phyloP scores from a whole-genome alignment of 1,140 invertebrate genomes.

The Acyrthosiphon pisum region DNA sequence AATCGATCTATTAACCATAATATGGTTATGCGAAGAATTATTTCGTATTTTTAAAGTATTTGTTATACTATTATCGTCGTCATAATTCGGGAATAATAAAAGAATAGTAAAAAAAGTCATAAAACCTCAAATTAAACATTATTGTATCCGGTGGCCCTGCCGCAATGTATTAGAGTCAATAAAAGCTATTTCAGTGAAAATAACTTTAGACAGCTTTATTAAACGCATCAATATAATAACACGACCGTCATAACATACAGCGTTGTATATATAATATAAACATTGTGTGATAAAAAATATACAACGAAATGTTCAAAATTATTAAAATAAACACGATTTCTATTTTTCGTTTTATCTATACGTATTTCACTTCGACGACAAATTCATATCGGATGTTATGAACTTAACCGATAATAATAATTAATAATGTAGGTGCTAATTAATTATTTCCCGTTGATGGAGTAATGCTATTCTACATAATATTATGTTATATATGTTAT shows the following conservation, averaged over 20 bases:
- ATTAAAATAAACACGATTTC: neutral
- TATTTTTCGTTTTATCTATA: neutral
- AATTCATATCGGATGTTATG: neutral
- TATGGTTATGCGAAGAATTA: neutral
- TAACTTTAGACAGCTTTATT: constrained; percentile 4
- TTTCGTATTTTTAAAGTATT: neutral
- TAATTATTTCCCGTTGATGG: neutral
- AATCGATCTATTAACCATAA: neutral
- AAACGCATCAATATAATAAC: neutral
- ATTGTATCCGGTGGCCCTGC: neutral
- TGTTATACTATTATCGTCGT: neutral
- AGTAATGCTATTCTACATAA: too few relatives aligned
- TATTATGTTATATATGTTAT: too few relatives aligned
- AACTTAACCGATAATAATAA: neutral
- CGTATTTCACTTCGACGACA: neutral
- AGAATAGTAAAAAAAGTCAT: neutral
- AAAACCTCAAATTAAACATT: neutral
- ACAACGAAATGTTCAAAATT: neutral
- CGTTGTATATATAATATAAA: neutral
- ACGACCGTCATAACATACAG: neutral
- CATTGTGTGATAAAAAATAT: neutral
- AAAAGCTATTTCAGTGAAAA: neutral
- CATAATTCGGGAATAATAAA: neutral
- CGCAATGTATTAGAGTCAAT: neutral
- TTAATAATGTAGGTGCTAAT: neutral